These are phyloP conservation scores for Tenthredo amoena DNA, from an alignment of 2,888 invertebrate species.

Conservation along the genomic window DNA sequence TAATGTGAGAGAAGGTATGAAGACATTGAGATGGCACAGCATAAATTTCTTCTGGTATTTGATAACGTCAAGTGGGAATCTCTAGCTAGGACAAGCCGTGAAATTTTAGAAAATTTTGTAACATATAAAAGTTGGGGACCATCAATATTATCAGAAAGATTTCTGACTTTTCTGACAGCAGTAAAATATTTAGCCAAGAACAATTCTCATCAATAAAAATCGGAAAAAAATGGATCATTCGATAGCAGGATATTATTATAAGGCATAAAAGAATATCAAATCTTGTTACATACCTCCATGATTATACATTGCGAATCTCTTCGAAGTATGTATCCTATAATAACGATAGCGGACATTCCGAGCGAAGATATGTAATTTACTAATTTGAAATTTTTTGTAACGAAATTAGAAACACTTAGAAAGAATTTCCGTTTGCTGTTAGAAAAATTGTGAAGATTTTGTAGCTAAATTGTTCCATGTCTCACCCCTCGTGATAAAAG, in stretches of 20 bases:
- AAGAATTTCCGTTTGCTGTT: not conserved
- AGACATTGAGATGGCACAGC: not conserved
- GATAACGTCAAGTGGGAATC: not conserved
- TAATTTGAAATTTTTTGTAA: not conserved
- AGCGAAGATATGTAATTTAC: not conserved
- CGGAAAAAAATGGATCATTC: not conserved
- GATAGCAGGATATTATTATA: not conserved
- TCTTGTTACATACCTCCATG: not conserved
- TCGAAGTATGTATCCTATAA: not conserved
- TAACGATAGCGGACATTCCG: not conserved
- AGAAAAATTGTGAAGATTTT: not conserved
- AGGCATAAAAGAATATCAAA: not conserved
- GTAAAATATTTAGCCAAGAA: not conserved
- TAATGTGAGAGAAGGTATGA: not conserved
- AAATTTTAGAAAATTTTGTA: not conserved
- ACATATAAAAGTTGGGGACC: not conserved
- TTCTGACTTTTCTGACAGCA: not conserved
- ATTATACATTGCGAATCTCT: not conserved
- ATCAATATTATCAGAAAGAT: not conserved
- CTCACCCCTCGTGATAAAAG: not conserved
- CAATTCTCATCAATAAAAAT: not conserved
- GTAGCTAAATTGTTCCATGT: not conserved
- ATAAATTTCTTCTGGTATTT: constrained; percentile 4
- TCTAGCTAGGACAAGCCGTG: not conserved
- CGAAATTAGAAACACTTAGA: not conserved